A percentile compares a stretch with the other conserved stretches of the same genome.
These are phyloP conservation scores for Trissolcus brochymenae DNA, from an alignment of 2,888 invertebrate genomes.

Conservation along the genomic window DNA sequence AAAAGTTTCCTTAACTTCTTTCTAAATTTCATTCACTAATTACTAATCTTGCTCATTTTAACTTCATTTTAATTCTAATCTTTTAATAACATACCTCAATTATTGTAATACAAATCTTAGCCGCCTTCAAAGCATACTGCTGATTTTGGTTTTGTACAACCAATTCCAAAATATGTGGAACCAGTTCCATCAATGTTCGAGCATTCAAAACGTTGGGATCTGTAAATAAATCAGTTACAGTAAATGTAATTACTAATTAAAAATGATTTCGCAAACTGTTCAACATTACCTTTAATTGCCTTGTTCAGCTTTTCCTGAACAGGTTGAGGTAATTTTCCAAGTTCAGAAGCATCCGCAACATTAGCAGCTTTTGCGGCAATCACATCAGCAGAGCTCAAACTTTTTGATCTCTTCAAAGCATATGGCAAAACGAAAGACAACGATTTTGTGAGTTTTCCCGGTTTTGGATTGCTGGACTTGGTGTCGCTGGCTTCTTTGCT, in stretches of 20 bases:
- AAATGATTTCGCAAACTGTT: background rate
- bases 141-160: slow-evolving; percentile 87
- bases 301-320: slow-evolving; percentile 85
- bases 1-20: slow-evolving; percentile 91
- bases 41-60: slow-evolving; percentile 1
- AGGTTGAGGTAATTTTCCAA: slow-evolving; percentile 85
- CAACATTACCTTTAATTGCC: slow-evolving; percentile 82
- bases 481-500: slow-evolving; percentile 64
- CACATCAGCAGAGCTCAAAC: slow-evolving; percentile 86
- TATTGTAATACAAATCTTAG: slow-evolving; percentile 89
- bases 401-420: slow-evolving; percentile 88
- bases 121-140: slow-evolving; percentile 88
- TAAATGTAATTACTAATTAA: too few relatives aligned
- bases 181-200: slow-evolving; percentile 89
- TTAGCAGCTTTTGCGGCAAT: slow-evolving; percentile 79
- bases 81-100: slow-evolving; percentile 79
- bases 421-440: slow-evolving; percentile 72
- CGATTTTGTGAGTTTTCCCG: slow-evolving; percentile 73
- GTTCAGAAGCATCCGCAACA: slow-evolving; percentile 82
- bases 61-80: slow-evolving; percentile 10
- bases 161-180: slow-evolving; percentile 87
- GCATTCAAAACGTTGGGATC: slow-evolving; percentile 88
- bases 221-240: slow-evolving; percentile 66
- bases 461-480: slow-evolving; percentile 61
- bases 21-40: slow-evolving; percentile 71